Evolutionary conservation across 1,140 invertebrate species (phyloP).

Genomic region (Heliconius congener): DNA sequence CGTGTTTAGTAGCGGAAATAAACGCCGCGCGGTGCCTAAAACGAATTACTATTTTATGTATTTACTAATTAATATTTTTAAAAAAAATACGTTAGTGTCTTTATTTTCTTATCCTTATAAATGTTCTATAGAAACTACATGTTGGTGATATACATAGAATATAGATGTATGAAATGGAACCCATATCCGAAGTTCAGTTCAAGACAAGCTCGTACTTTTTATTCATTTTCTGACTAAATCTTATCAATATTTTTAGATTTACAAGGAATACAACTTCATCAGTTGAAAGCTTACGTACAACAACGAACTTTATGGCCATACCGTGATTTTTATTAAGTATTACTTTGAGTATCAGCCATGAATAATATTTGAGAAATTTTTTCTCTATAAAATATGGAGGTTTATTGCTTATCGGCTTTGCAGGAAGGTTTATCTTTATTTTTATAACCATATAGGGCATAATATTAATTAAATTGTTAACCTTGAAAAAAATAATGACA

Average conservation of each 20-base stretch:
- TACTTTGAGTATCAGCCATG: conserved; percentile 2
- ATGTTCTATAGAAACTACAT: too few species aligned
- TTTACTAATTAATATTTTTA: too few species aligned
- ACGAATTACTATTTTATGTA: too few species aligned
- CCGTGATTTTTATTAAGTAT: neutral
- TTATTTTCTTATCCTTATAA: too few species aligned
- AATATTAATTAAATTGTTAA: neutral
- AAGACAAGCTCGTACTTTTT: neutral
- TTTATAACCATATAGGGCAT: neutral
- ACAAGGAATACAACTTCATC: neutral
- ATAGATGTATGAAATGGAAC: too few species aligned
- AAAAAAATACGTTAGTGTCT: too few species aligned
- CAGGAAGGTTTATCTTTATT: neutral
- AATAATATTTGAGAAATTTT: conserved; percentile 3
- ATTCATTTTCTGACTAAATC: neutral
- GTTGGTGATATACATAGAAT: too few species aligned
- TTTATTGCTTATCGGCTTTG: conserved; percentile 17
- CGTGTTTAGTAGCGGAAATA: too few species aligned
- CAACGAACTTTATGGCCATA: neutral
- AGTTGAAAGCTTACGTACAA: conserved; percentile 3
- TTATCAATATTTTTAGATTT: neutral
- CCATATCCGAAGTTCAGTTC: too few species aligned
- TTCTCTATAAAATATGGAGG: conserved; percentile 21
- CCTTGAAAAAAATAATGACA: neutral
- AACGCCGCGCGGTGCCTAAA: too few species aligned